These are phyloP conservation scores for Sceliomorpha sp. DNA, from an alignment of 2,888 invertebrate genomes.

Conservation along the genomic window DNA sequence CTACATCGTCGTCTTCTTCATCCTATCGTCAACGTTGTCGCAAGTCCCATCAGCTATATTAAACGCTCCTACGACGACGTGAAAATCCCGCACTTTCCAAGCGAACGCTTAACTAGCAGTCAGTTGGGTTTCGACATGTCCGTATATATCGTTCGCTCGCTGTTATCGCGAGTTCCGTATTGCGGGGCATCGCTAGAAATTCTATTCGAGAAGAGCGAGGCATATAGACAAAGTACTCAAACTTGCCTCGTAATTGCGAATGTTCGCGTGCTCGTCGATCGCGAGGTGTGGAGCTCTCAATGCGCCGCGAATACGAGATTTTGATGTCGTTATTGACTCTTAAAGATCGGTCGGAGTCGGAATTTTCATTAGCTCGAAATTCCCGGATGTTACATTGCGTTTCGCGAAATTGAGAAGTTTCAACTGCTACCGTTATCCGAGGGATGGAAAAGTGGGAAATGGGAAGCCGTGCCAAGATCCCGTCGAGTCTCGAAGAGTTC, in stretches of 20 bases:
- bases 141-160: slow-evolving; percentile 12
- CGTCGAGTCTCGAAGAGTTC: slow-evolving; percentile 6
- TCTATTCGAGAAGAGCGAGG: slow-evolving; percentile 3
- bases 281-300: neutral
- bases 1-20: neutral
- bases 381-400: slow-evolving; percentile 4
- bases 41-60: no score
- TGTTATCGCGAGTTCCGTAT: slow-evolving; percentile 1
- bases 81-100: slow-evolving; percentile 2
- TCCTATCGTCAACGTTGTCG: neutral
- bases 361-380: slow-evolving; percentile 12
- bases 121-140: neutral
- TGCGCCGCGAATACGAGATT: neutral
- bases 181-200: slow-evolving; percentile 19
- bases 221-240: slow-evolving; percentile 25
- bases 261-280: slow-evolving; percentile 13
- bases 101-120: slow-evolving; percentile 1
- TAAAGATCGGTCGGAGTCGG: neutral
- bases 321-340: neutral
- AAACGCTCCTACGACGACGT: no score
- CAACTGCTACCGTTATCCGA: neutral
- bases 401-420: slow-evolving; percentile 33
- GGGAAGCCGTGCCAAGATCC: slow-evolving; percentile 19
- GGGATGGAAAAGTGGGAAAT: neutral
- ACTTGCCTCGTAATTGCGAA: slow-evolving; percentile 14